These are phyloP conservation scores for Borostomias antarcticus DNA, from an alignment of 2,797 vertebrate genomes.

Conservation along the genomic window DNA sequence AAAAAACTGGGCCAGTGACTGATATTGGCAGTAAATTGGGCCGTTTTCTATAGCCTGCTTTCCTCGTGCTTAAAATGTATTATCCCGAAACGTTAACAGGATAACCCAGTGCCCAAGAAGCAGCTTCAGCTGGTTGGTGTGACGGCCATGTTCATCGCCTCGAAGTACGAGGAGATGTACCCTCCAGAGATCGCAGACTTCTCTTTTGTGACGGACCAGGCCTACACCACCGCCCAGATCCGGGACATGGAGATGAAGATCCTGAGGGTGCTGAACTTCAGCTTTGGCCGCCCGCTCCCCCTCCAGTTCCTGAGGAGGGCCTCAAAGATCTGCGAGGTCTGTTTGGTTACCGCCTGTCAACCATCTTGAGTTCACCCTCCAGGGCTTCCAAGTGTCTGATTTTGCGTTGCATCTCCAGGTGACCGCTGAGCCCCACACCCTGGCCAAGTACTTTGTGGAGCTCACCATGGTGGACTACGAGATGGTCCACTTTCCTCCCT, in stretches of 20 bases:
- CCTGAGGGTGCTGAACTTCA: slow-evolving; percentile 74
- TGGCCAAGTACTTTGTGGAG: slow-evolving; percentile 88
- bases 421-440: slow-evolving; percentile 76
- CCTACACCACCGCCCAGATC: slow-evolving; percentile 80
- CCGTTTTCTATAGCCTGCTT: not conserved
- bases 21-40: too few relatives aligned
- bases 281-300: slow-evolving; percentile 77
- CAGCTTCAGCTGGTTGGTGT: slow-evolving; percentile 84
- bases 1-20: too few relatives aligned
- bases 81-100: slow-evolving; percentile 57
- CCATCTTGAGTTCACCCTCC: too few relatives aligned
- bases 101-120: slow-evolving; percentile 80
- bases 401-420: slow-evolving; percentile 54
- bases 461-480: slow-evolving; percentile 85
- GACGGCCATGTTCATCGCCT: slow-evolving; percentile 82
- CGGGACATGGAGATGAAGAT: slow-evolving; percentile 80
- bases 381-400: too few relatives aligned
- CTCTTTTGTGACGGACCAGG: slow-evolving; percentile 77
- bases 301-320: slow-evolving; percentile 81
- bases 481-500: slow-evolving; percentile 84
- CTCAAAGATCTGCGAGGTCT: slow-evolving; percentile 79
- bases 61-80: not conserved
- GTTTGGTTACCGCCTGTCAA: slow-evolving; percentile 8
- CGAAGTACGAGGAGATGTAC: slow-evolving; percentile 85
- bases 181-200: slow-evolving; percentile 82